Evolutionary conservation across 1,140 invertebrate species (phyloP).

Genomic region (Oedothorax gibbosus): DNA sequence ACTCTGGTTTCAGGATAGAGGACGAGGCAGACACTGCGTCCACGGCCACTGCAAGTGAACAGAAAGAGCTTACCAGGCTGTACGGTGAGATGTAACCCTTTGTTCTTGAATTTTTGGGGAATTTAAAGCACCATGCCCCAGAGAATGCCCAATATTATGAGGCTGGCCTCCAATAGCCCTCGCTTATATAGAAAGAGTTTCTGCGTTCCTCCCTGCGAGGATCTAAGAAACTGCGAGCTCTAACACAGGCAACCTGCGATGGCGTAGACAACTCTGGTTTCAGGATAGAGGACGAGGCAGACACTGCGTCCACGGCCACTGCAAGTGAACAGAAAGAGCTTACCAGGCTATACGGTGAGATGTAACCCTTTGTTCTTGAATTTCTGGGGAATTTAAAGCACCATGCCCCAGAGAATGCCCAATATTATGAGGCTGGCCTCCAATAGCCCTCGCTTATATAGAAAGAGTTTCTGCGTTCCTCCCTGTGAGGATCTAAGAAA

Average conservation of each 20-base stretch:
- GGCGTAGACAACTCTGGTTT: constrained; percentile 87
- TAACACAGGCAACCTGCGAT: constrained; percentile 75
- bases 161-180: no score
- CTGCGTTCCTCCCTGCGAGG: constrained; percentile 87
- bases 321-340: constrained; percentile 62
- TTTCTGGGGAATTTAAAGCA: no score
- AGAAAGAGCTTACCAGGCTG: constrained; percentile 69
- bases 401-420: no score
- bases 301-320: not conserved
- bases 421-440: no score
- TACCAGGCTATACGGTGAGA: constrained; percentile 75
- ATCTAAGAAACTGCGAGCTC: constrained; percentile 89
- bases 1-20: constrained; percentile 85
- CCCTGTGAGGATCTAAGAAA: constrained; percentile 89
- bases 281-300: constrained; percentile 73
- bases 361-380: not conserved
- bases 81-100: constrained; percentile 72
- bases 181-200: constrained; percentile 92
- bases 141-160: no score
- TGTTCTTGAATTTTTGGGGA: no score
- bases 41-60: not conserved
- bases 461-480: constrained; percentile 88
- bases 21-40: constrained; percentile 33
- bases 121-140: no score
- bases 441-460: no score